Base-by-base conservation (phyloP, 2,888 invertebrate genomes). In the Clostera curtula region DNA sequence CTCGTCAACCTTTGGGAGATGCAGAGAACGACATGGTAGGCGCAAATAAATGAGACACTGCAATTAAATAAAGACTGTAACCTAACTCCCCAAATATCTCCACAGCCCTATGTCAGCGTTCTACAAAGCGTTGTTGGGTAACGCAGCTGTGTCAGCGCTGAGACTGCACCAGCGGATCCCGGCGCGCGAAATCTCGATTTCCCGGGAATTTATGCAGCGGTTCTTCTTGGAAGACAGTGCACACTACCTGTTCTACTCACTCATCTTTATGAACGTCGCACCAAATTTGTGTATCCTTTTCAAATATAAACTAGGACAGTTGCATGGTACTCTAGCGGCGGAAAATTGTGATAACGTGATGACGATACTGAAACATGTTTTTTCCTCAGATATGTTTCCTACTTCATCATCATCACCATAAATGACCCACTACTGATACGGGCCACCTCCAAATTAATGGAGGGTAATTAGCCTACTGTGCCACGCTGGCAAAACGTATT, bases 161-260 rank as follows among this genome's bases (percentile, higher is more conserved):
- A 87, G 99, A 31, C 86, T 99, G 45, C 98, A 98, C 77, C 98
- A 99, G 73, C 88, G 98, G 36, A 85, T 98, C 47, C 96, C 97
- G 10, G 63, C 82, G 31, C 46, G 66, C 0, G 85, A 89, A 39
- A 92, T 97, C 51, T 87, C 91, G 31, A 83, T 98, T 29, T 93
- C 89, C 15, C 85, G 93, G 37, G 93, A 94, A 67, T 98, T 97
- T 74, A 75, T 98, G 34, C 87, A 89, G 4, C 79, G 88, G 25
- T 82, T 98, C 46, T 86, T 96, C 53, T 70, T 91, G 12, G 98
- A 99, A 73, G 95, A 95, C 77, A 96, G 97, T 52, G 97, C 95
- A 40, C 99, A 99, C 70, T 99, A 99, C 64, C 86, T 99, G 43
- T 91, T 98, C 82, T 99, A 93, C 76, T 95, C 97, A 22, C 82